Conservation (phyloP, 2,113 vertebrate genomes). For the Plestiodon gilberti region DNA sequence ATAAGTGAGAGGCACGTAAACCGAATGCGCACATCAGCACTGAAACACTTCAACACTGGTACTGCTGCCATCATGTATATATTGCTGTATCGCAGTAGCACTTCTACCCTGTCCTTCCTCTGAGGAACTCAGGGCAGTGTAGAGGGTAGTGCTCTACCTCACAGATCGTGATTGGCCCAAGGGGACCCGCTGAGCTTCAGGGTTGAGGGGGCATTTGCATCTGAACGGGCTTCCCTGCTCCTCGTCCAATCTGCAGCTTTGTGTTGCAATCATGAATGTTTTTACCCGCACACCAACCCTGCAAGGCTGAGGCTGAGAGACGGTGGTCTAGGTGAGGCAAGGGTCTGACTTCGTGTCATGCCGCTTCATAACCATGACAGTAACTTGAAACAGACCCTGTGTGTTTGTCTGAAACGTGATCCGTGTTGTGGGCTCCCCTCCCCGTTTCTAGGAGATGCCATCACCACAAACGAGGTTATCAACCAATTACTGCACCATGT, state of each 20-base stretch:
- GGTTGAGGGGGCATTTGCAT: too few species aligned
- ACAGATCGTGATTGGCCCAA: too few species aligned
- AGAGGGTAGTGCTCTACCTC: too few species aligned
- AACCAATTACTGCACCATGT: slow-evolving; percentile 97
- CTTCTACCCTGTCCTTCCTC: too few species aligned
- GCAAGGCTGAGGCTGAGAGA: not conserved
- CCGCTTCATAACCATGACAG: not conserved
- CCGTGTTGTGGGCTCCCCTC: not conserved
- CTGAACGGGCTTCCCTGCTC: too few species aligned
- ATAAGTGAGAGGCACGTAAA: not conserved
- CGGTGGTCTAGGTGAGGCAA: not conserved
- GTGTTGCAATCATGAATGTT: not conserved
- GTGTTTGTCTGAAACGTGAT: fast-evolving
- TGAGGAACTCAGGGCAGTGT: too few species aligned
- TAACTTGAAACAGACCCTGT: not conserved
- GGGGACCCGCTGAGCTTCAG: too few species aligned
- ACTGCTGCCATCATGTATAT: not conserved
- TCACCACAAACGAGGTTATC: slow-evolving; percentile 92
- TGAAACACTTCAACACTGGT: not conserved
- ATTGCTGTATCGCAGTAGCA: too few species aligned
- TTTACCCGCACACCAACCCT: not conserved
- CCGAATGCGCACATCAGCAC: not conserved
- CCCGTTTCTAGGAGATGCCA: slow-evolving; percentile 85
- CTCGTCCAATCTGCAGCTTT: not conserved
- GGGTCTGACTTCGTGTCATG: too few species aligned